phyloP scores from a whole-genome alignment of 2,888 invertebrate genomes.

The Apomyelois bistriatella region DNA sequence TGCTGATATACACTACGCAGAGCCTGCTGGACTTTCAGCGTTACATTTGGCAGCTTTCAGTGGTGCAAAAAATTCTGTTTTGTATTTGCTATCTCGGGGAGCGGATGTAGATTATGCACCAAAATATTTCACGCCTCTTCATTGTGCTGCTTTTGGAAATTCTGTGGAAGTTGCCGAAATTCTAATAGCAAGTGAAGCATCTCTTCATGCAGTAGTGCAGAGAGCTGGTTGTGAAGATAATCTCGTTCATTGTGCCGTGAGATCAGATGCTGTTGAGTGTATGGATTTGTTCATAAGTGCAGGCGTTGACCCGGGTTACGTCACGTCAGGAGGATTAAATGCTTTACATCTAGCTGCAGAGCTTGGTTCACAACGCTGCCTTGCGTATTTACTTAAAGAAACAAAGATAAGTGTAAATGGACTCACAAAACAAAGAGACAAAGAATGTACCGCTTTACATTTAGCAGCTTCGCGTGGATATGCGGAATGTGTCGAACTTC shows the following conservation, averaged over 20 bases:
- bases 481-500: slow-evolving; percentile 88
- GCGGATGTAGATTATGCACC: slow-evolving; percentile 84
- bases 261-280: slow-evolving; percentile 89
- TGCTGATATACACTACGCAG: slow-evolving; percentile 85
- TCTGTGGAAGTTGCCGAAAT: slow-evolving; percentile 88
- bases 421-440: slow-evolving; percentile 84
- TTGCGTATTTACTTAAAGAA: slow-evolving; percentile 86
- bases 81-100: slow-evolving; percentile 84
- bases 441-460: slow-evolving; percentile 89
- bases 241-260: slow-evolving; percentile 90
- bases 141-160: slow-evolving; percentile 94
- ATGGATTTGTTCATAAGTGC: slow-evolving; percentile 86
- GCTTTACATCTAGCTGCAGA: slow-evolving; percentile 90
- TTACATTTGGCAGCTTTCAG: slow-evolving; percentile 89
- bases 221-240: slow-evolving; percentile 86
- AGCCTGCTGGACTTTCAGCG: slow-evolving; percentile 87
- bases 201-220: slow-evolving; percentile 84
- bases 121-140: slow-evolving; percentile 89
- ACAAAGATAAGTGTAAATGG: slow-evolving; percentile 86
- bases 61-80: slow-evolving; percentile 84
- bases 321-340: slow-evolving; percentile 87
- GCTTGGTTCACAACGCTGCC: slow-evolving; percentile 85
- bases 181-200: slow-evolving; percentile 85
- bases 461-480: slow-evolving; percentile 93
- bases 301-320: slow-evolving; percentile 87